These are phyloP conservation scores for Crocodylus rhombifer DNA, from an alignment of 2,797 vertebrate genomes.

Conservation along the genomic window DNA sequence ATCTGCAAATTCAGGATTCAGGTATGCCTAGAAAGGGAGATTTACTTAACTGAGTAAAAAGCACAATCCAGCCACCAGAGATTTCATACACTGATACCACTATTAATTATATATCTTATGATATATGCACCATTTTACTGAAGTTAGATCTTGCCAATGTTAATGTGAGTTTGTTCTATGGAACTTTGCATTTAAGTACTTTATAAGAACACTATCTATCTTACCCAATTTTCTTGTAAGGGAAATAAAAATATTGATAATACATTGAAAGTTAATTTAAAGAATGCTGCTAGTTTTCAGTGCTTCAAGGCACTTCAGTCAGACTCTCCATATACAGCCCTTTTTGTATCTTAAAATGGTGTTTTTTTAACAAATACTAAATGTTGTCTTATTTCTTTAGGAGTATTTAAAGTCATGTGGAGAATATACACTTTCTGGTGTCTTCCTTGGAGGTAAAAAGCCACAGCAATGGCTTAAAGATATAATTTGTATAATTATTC, in stretches of 20 bases:
- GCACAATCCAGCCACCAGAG: not conserved
- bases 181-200: not conserved
- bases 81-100: not conserved
- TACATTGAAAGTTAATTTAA: not conserved
- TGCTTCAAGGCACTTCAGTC: not conserved
- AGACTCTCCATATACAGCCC: not conserved
- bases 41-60: not conserved
- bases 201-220: not conserved
- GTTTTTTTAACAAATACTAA: not conserved
- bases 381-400: conserved; percentile 75
- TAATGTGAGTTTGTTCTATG: not conserved
- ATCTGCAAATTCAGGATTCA: not conserved
- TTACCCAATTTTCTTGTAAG: not conserved
- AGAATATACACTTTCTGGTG: conserved; percentile 83
- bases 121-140: not conserved
- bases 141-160: not conserved
- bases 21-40: not conserved
- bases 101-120: not conserved
- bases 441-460: conserved; percentile 90
- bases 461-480: not conserved
- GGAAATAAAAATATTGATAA: not conserved
- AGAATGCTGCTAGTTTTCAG: not conserved
- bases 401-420: conserved; percentile 86
- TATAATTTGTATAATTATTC: not conserved
- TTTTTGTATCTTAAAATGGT: not conserved